Conservation (phyloP, 2,888 invertebrate species). For the Eumacrocentrus americanus region DNA sequence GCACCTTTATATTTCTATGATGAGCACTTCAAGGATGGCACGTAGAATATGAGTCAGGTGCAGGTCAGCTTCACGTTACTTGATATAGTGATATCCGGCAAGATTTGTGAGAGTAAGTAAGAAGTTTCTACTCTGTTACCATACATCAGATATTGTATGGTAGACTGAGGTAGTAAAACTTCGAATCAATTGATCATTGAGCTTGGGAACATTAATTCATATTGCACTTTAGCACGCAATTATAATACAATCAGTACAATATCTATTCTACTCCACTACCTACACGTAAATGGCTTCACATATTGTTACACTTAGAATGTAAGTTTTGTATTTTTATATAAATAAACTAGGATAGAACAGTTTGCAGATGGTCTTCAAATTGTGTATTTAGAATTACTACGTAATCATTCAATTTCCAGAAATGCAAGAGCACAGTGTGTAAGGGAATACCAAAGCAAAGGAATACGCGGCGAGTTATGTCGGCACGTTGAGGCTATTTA, state of each 20-base stretch:
- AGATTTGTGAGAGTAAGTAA: neutral
- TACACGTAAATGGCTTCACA: conserved; percentile 16
- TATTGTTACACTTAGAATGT: conserved; percentile 19
- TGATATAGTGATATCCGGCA: conserved; percentile 15
- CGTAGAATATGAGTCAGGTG: too few species aligned
- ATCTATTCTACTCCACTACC: neutral
- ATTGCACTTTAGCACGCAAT: conserved; percentile 23
- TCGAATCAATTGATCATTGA: conserved; percentile 4
- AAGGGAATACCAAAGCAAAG: conserved; percentile 61
- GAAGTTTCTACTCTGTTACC: conserved; percentile 29
- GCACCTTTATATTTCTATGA: conserved; percentile 38
- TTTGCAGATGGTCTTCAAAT: conserved; percentile 13
- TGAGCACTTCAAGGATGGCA: conserved; percentile 22
- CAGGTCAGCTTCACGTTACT: conserved; percentile 4
- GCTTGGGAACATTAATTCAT: too few species aligned
- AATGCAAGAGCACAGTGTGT: conserved; percentile 58
- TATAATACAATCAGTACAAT: conserved; percentile 25
- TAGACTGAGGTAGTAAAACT: conserved; percentile 22
- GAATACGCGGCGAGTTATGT: conserved; percentile 56
- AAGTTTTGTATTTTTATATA: conserved; percentile 51
- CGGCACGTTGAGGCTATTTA: conserved; percentile 54
- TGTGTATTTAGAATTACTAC: conserved; percentile 31
- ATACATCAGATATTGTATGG: conserved; percentile 29
- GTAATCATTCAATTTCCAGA: conserved; percentile 56
- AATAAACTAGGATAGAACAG: conserved; percentile 23